These are phyloP conservation scores for Porites lutea DNA, from an alignment of 64 coral and sea anemone genomes.

Conservation along the genomic window DNA sequence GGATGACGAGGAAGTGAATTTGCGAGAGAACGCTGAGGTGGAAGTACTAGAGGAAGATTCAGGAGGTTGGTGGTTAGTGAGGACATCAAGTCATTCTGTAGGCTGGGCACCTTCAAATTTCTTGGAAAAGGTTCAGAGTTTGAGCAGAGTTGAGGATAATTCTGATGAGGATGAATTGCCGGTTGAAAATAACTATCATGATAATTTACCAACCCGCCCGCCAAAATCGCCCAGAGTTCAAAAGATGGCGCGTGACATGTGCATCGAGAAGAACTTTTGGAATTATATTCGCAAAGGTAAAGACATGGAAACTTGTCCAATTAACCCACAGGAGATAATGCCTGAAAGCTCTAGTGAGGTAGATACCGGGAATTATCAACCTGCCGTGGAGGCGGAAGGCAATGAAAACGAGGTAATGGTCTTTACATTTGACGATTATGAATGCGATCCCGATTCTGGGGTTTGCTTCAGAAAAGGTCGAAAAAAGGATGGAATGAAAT, in stretches of 20 bases:
- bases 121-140: conserved; percentile 62
- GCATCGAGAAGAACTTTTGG: conserved; percentile 47
- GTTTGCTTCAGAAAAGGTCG: neutral
- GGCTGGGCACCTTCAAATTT: conserved; percentile 96
- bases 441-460: neutral
- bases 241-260: conserved; percentile 16
- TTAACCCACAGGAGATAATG: neutral
- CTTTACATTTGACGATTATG: neutral
- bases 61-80: conserved; percentile 87
- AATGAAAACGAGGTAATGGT: neutral
- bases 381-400: neutral
- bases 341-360: neutral
- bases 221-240: conserved; percentile 47
- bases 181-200: neutral
- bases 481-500: neutral
- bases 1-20: conserved; percentile 68
- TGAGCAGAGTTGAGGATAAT: neutral
- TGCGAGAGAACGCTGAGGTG: conserved; percentile 65
- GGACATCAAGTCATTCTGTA: conserved; percentile 64
- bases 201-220: conserved; percentile 7
- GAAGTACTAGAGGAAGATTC: conserved; percentile 75
- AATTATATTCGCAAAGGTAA: conserved; percentile 4
- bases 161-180: neutral
- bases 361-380: neutral
- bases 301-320: neutral